Evolutionary conservation across 2,888 invertebrate genomes (phyloP).

Genomic region (Pocota personata): DNA sequence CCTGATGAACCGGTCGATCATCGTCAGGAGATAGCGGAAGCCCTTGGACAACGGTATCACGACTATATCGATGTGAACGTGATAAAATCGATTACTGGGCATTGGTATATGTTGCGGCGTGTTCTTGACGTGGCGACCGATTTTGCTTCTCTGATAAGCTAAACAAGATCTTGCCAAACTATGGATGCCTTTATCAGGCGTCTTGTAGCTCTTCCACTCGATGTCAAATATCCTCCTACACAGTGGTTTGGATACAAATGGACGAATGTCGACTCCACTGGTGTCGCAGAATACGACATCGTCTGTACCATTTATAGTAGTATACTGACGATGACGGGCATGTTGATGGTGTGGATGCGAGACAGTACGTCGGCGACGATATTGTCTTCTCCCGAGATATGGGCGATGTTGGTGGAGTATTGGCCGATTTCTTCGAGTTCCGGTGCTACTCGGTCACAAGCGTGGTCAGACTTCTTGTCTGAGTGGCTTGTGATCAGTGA

Average conservation of each 20-base stretch:
- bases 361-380: too few species aligned
- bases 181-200: background rate
- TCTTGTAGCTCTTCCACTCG: background rate
- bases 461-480: too few species aligned
- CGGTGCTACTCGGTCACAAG: too few species aligned
- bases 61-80: background rate
- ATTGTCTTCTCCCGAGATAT: too few species aligned
- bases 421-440: too few species aligned
- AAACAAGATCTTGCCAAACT: background rate
- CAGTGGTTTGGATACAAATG: conserved; percentile 9
- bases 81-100: background rate
- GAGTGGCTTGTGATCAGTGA: too few species aligned
- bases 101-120: background rate
- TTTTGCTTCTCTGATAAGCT: background rate
- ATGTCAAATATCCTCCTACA: background rate
- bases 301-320: conserved; percentile 4
- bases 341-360: too few species aligned
- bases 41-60: background rate
- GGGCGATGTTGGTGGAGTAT: too few species aligned
- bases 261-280: conserved; percentile 5
- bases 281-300: conserved; percentile 45
- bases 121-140: background rate
- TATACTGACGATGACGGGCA: too few species aligned
- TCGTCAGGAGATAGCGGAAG: too few species aligned
- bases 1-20: too few species aligned